Evolutionary conservation across 1,140 invertebrate genomes (phyloP).

Genomic region (Drosophila albomicans): DNA sequence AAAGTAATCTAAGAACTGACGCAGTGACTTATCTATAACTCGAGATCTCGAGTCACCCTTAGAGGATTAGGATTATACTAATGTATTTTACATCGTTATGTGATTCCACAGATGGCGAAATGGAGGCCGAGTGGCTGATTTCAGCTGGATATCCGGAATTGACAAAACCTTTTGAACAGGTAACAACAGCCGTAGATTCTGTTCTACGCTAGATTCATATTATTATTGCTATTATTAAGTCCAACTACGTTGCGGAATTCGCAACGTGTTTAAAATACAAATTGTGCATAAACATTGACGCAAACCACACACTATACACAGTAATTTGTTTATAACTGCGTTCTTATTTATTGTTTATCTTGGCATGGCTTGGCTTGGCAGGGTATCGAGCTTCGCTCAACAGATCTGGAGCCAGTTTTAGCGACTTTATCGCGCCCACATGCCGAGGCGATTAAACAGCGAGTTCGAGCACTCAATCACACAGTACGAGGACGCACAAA

Average conservation of each 20-base stretch:
- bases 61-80: background rate
- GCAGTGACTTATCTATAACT: background rate
- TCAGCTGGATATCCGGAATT: constrained; percentile 82
- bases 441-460: constrained; percentile 90
- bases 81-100: constrained; percentile 13
- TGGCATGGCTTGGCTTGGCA: constrained; percentile 10
- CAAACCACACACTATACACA: background rate
- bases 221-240: background rate
- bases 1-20: background rate
- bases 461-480: constrained; percentile 92
- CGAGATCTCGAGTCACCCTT: constrained; percentile 1
- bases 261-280: constrained; percentile 15
- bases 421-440: constrained; percentile 87
- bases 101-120: constrained; percentile 74
- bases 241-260: background rate
- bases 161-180: constrained; percentile 81
- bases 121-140: constrained; percentile 83
- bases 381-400: constrained; percentile 75
- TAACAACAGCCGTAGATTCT: constrained; percentile 34
- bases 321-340: constrained; percentile 5
- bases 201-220: background rate
- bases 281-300: constrained; percentile 5
- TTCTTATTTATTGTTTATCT: constrained; percentile 7
- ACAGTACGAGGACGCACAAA: constrained; percentile 90
- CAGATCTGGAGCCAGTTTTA: constrained; percentile 75